Conservation (phyloP, 2,113 vertebrate genomes). For the Myiagra hebetior region DNA sequence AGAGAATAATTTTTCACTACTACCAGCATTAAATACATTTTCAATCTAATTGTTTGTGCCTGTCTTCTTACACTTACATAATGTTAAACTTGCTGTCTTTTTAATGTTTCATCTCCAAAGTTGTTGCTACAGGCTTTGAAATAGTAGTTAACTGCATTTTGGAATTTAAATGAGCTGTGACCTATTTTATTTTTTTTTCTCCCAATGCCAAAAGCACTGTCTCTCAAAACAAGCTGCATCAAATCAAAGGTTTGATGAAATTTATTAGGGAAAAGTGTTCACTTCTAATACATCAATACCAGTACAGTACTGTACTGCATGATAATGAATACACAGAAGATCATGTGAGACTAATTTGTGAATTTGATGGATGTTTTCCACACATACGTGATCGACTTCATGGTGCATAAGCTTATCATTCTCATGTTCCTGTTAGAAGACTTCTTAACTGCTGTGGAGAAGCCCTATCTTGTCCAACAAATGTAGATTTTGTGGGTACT, state of each 20-base stretch:
- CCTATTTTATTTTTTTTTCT: background rate
- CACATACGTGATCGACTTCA: rapidly evolving
- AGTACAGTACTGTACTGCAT: background rate
- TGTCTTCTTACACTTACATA: background rate
- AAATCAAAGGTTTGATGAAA: background rate
- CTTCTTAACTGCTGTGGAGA: background rate
- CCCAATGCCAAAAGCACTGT: background rate
- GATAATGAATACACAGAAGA: background rate
- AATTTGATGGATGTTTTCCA: background rate
- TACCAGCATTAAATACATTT: background rate
- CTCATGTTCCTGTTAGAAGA: background rate
- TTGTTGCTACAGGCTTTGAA: slow-evolving; percentile 42
- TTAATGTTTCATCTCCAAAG: background rate
- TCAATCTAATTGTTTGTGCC: background rate
- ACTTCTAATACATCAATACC: background rate
- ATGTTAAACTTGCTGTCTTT: background rate
- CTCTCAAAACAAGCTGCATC: background rate
- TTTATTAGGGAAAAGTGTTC: background rate
- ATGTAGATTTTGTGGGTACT: background rate
- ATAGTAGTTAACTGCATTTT: slow-evolving; percentile 8
- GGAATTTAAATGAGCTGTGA: slow-evolving; percentile 32
- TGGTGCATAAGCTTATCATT: background rate
- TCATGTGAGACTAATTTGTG: background rate
- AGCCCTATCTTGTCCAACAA: background rate
- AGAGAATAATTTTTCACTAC: background rate